Conservation (phyloP, 2,797 vertebrate species). For the Cichlasoma orientale region DNA sequence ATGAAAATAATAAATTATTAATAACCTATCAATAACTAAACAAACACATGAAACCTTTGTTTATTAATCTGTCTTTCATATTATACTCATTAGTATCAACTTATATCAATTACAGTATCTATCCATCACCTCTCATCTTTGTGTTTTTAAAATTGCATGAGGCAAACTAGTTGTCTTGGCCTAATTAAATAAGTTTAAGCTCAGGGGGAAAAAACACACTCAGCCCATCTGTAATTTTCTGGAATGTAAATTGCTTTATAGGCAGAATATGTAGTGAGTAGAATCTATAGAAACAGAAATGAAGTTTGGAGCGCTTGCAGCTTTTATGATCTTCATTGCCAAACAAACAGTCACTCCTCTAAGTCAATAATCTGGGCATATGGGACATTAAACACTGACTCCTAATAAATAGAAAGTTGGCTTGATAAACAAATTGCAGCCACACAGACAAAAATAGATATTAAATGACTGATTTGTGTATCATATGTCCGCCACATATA, state of each 20-base stretch:
- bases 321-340: slow-evolving; percentile 15
- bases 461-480: neutral
- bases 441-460: neutral
- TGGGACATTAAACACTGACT: neutral
- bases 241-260: slow-evolving; percentile 29
- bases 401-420: slow-evolving; percentile 6
- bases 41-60: neutral
- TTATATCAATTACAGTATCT: accelerated
- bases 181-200: slow-evolving; percentile 27
- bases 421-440: slow-evolving; percentile 11
- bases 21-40: neutral
- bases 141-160: slow-evolving; percentile 6
- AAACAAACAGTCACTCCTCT: slow-evolving; percentile 19
- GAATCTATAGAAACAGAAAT: slow-evolving; percentile 31
- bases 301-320: slow-evolving; percentile 5
- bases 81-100: neutral
- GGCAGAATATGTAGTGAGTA: slow-evolving; percentile 32
- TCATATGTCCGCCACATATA: neutral
- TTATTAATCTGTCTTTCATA: neutral
- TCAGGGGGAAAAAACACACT: neutral
- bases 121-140: neutral
- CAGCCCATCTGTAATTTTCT: slow-evolving; percentile 15
- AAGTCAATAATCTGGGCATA: slow-evolving; percentile 23
- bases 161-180: neutral
- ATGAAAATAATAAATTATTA: no score